phyloP scores from a whole-genome alignment of 2,113 vertebrate genomes.

The Porphyrio hochstetteri region DNA sequence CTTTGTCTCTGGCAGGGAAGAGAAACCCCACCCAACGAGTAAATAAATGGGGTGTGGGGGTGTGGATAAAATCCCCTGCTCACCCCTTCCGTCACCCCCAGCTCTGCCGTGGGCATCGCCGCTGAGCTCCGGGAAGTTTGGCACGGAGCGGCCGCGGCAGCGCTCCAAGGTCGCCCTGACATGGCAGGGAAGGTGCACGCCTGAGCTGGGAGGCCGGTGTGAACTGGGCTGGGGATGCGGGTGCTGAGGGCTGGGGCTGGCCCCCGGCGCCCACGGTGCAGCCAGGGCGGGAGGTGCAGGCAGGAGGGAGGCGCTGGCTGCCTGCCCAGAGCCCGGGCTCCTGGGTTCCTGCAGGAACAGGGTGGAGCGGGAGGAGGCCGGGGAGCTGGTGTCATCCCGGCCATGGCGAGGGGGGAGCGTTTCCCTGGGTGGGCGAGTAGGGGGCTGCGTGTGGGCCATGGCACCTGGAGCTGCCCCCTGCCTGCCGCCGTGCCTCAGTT shows the following conservation, averaged over 20 bases:
- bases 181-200: constrained; percentile 26
- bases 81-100: background rate
- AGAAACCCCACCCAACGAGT: background rate
- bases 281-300: constrained; percentile 10
- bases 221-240: background rate
- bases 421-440: background rate
- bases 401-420: background rate
- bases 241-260: background rate
- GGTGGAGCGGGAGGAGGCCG: constrained; percentile 55
- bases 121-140: background rate
- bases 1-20: background rate
- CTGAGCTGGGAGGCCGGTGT: background rate
- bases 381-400: constrained; percentile 52
- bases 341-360: constrained; percentile 64
- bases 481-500: constrained; percentile 8
- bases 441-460: fast-evolving
- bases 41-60: background rate
- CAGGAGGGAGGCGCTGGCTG: constrained; percentile 39
- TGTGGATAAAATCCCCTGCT: background rate
- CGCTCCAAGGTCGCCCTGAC: constrained; percentile 62
- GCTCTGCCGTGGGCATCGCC: background rate
- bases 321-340: constrained; percentile 21
- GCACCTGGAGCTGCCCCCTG: background rate
- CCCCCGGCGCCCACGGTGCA: background rate
- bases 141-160: background rate